A percentile compares a stretch with the other conserved stretches of the same genome.
phyloP scores from a whole-genome alignment of 2,113 vertebrate genomes.

The Aphyosemion australe region DNA sequence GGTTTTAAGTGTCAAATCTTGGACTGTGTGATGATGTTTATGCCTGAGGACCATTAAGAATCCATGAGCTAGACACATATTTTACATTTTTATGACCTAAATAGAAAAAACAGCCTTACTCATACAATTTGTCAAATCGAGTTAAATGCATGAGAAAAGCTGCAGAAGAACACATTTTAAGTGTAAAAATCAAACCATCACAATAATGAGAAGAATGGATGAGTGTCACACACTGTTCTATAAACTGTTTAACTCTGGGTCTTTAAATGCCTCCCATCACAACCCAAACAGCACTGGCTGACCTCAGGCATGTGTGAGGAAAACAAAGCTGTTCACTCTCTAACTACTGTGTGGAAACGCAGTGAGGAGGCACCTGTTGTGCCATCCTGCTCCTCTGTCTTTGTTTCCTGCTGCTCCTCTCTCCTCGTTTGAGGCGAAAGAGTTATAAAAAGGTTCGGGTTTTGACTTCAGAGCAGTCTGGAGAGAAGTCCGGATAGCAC shows the following conservation, averaged over 20 bases:
- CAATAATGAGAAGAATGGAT: too few relatives aligned
- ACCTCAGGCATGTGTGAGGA: constrained; percentile 35
- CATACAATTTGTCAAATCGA: background rate
- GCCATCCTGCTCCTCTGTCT: constrained; percentile 32
- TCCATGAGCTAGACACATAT: too few relatives aligned
- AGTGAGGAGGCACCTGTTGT: constrained; percentile 72
- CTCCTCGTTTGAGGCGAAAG: background rate
- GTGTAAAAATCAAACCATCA: background rate
- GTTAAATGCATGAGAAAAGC: background rate
- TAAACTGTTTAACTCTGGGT: background rate
- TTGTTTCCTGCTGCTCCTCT: constrained; percentile 20
- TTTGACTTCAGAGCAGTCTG: constrained; percentile 24
- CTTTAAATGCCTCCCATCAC: constrained; percentile 16
- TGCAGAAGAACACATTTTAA: background rate
- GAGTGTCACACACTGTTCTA: background rate
- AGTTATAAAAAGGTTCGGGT: constrained; percentile 8
- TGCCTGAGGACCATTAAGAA: too few relatives aligned
- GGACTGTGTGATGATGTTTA: too few relatives aligned
- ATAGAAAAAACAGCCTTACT: background rate
- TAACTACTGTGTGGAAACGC: constrained; percentile 20
- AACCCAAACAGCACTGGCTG: constrained; percentile 22
- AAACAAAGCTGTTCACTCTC: constrained; percentile 15
- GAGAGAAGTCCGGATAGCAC: background rate
- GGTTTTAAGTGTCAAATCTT: background rate
- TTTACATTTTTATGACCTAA: background rate